Percentiles rank a stretch among this genome's conserved stretches.
These are phyloP conservation scores for Eueides isabella DNA, from an alignment of 1,140 invertebrate genomes.

Conservation along the genomic window DNA sequence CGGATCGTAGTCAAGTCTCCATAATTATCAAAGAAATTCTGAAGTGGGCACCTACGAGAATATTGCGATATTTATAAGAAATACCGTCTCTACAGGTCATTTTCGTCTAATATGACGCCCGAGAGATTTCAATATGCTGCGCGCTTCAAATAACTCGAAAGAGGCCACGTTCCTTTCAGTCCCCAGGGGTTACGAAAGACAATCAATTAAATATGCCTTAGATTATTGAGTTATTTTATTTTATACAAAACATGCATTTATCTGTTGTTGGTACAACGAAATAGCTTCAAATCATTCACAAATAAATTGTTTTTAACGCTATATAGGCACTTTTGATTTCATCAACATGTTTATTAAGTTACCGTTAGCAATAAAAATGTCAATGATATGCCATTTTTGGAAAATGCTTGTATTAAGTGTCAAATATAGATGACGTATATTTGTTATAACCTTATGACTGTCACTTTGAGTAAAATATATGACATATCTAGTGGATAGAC, in stretches of 20 bases:
- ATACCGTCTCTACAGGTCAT: constrained; percentile 41
- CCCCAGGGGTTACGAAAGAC: constrained; percentile 37
- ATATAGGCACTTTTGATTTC: too few species aligned
- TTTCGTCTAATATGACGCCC: constrained; percentile 61
- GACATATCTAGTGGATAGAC: too few species aligned
- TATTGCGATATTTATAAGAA: constrained; percentile 3
- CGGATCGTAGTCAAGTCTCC: background rate
- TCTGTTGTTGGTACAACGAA: too few species aligned
- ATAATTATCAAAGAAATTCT: constrained; percentile 2
- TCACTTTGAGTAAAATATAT: too few species aligned
- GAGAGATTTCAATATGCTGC: constrained; percentile 72
- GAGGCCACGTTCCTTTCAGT: constrained; percentile 47
- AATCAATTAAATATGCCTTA: constrained; percentile 28
- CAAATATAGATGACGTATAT: too few species aligned
- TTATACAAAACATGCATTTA: background rate
- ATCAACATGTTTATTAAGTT: too few species aligned
- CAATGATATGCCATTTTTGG: too few species aligned
- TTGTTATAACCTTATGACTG: too few species aligned
- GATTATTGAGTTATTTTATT: constrained; percentile 22
- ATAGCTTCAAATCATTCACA: too few species aligned
- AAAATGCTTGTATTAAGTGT: too few species aligned
- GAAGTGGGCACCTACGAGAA: constrained; percentile 2
- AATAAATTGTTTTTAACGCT: background rate
- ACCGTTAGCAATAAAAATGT: too few species aligned
- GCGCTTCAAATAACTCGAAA: constrained; percentile 66